Percentiles rank a stretch among this genome's conserved stretches.
Conservation (phyloP, 2,113 vertebrate species). For the Phylloscopus whistleri region DNA sequence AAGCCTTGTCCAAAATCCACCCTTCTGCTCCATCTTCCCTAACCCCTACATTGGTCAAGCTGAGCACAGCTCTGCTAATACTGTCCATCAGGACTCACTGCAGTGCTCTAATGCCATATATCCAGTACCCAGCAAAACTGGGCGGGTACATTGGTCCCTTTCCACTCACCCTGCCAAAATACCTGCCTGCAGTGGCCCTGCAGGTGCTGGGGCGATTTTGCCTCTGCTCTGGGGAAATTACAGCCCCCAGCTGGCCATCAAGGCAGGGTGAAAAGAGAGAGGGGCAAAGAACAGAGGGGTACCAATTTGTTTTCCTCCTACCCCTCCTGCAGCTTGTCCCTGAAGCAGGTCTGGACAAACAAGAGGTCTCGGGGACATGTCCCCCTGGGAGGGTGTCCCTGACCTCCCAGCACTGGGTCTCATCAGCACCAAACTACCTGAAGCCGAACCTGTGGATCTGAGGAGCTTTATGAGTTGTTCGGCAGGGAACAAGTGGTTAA, state of each 20-base stretch:
- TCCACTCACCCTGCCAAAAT: neutral
- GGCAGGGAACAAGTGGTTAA: conserved; percentile 64
- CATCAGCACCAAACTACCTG: neutral
- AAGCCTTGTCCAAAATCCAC: neutral
- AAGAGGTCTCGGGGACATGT: neutral
- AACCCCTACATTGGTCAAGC: neutral
- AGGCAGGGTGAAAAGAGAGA: neutral
- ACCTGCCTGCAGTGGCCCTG: neutral
- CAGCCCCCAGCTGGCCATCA: accelerated
- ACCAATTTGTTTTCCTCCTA: neutral
- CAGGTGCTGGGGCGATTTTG: too few species aligned
- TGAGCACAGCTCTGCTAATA: neutral
- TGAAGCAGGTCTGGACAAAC: neutral
- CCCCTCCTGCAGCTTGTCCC: neutral
- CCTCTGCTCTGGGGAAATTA: neutral
- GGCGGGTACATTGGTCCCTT: neutral
- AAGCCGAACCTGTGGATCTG: neutral
- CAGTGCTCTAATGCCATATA: neutral
- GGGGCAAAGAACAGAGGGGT: neutral
- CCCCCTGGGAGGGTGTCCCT: neutral
- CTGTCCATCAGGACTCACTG: neutral
- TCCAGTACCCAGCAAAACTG: neutral
- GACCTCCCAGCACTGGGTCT: neutral
- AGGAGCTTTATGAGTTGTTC: conserved; percentile 53
- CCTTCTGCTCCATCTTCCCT: neutral